Base-by-base conservation (phyloP, 2,888 invertebrate genomes). In the Eulithis prunata region DNA sequence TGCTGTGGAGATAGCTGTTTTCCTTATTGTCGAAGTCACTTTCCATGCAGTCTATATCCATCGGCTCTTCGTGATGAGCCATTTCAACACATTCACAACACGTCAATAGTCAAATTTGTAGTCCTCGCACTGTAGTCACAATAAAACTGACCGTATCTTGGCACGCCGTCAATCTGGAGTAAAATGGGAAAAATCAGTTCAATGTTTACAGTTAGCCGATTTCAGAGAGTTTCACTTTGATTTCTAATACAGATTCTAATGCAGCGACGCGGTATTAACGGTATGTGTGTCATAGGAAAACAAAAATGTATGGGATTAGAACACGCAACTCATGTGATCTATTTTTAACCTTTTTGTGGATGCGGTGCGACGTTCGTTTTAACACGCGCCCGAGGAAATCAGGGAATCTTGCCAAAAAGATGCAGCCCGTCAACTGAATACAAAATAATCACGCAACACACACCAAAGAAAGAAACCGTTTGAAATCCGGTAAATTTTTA, bases 381-480 rank as follows among this genome's bases (percentile, higher is more conserved):
- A 89, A 89, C 86, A 70, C 81, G 81, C 83, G 81, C 86, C 84
- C 82, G 81, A 88, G 41, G 57, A 55, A 91, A 87, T 82, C 87
- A 59, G 89, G 91, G 92, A 92, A 87, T 84, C 87, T 86, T 91
- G 92, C 92, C 92, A 93, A 93, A 88, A 87, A 80, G 80, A 82
- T 78, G 80, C 66, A 64, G 62, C 57, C 63, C 56, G 59, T 65
- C 58, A 73, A 75, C 75, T 70, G 69, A 68, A 68, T 61, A 71
- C 66, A 62, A 68, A 69, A 61, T 57, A 66, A 70, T 64, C 57
- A 57, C 51, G 14, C 52, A 32, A 28, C 51, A 28, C 51, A 58
- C 52, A 62, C 49, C 5, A 21, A 52, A 57, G 62, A 32, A 56
- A 59, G 38, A 46, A 76, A 89, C 88, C 88, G 90, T 92, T 92